Conservation (phyloP, 2,113 vertebrate species). For the Misgurnus mizolepis region DNA sequence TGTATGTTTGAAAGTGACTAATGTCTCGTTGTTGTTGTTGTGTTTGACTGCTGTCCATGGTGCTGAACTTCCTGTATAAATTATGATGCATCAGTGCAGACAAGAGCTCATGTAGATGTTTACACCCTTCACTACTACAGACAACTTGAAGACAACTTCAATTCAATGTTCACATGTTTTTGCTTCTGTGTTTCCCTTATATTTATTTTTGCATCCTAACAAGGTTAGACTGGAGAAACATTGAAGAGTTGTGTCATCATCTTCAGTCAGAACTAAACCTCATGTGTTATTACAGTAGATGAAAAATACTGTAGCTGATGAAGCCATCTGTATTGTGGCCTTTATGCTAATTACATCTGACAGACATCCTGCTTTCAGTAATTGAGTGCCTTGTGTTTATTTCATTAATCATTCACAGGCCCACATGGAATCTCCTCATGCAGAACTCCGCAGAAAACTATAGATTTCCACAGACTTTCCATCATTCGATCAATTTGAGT, state of each 20-base stretch:
- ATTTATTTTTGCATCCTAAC: neutral
- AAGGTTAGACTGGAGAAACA: neutral
- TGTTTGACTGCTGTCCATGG: too few species aligned
- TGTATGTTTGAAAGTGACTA: too few species aligned
- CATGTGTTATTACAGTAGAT: neutral
- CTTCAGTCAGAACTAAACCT: neutral
- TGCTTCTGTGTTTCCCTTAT: neutral
- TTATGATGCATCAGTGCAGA: too few species aligned
- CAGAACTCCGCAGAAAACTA: neutral
- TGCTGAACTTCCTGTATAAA: too few species aligned
- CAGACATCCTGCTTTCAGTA: neutral
- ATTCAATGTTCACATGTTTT: neutral
- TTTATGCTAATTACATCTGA: conserved; percentile 7
- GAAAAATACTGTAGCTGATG: neutral
- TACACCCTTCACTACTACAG: too few species aligned
- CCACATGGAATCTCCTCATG: too few species aligned
- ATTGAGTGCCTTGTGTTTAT: conserved; percentile 15
- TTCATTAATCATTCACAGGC: neutral
- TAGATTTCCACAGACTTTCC: too few species aligned
- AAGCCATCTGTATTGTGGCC: neutral
- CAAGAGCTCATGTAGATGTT: too few species aligned
- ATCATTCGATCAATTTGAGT: too few species aligned
- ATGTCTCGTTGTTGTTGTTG: too few species aligned
- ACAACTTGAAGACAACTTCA: too few species aligned
- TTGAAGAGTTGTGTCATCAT: neutral